Base-by-base conservation (phyloP, 1,140 invertebrate species). In the Ctenoplectra terminalis region DNA sequence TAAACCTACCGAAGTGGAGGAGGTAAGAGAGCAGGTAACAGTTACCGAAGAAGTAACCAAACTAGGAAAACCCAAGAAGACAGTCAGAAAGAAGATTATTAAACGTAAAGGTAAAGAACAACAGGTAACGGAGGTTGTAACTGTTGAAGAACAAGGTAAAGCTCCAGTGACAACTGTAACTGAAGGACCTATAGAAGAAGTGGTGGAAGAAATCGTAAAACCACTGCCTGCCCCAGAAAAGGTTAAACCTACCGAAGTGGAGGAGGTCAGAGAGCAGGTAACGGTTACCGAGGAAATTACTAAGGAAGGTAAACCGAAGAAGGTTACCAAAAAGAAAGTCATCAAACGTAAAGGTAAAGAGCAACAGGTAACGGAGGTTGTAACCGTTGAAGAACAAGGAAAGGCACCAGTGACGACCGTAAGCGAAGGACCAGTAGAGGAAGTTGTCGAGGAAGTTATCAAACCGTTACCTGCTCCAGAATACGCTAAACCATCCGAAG, bases 381-480 rank as follows among this genome's bases (percentile, higher is more conserved):
- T 90, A 15, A 91, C 89, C 11, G 88, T 87, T 8, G 88, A 93
- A 87, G 90, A 92, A 86, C 81, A 89, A 72, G 90, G 87, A 48
- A 89, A 92, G 77, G 64, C 87, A 72, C 90, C 91, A 15, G 50
- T 84, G 13, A 94, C 90, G 0, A 70, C 54, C 11, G 50, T n/a
- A n/a, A n/a, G n/a, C n/a, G n/a, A n/a, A n/a, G 93, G 91, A 1
- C 78, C 85, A 89, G 29, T 90, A 92, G 87, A 91, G 92, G 87
- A 88, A 50, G 31, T 76, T 70, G 70, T 86, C 31, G 70, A 80
- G 6, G 77, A 80, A 31, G 17, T 11, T 1, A 20, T 46, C 1
- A 70, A 58, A 37, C 3, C 58, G 7, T 17, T 74, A 76, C 85
- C 92, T 37, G 90, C 92, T 83, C 90, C 92, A 78, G 86, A 87